Evolutionary conservation across 1,140 invertebrate genomes (phyloP), one percentile per base, ranked within the genome.

Genomic region (Babylonia areolata): DNA sequence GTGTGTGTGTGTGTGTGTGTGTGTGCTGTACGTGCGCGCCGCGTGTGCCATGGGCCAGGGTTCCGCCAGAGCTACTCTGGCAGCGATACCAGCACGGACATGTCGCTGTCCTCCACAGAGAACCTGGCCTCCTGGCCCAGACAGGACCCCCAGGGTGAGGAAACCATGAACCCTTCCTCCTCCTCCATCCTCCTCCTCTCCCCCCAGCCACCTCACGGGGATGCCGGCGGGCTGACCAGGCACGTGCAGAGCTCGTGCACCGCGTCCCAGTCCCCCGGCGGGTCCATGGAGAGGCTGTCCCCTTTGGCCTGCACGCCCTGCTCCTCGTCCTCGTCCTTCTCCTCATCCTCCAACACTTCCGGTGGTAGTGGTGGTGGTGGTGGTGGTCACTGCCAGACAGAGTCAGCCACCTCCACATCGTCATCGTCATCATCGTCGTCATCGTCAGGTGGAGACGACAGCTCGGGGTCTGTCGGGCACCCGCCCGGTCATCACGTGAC

Each of bases 111-210:
- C 9, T 98, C 97, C 15, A 97, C 97, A 87, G 97, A 98, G 94
- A 98, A 98, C 94, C 94, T 98, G 86, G 97, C 97, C 46, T 97
- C 97, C 88, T 97, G 97, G 89, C 97, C 97, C 28, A 95, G 97
- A 54, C 97, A 98, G 92, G 97, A 99, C 93, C 97, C 97, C 20
- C 97, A 98, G 94, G 97, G 97, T 6, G 97, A 98, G 94, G 98
- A 98, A 93, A 95, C 92, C 40, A 85, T 88, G 40, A 51, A 88
- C 28, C 58, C 58, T 23, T 64, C 0, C 58, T 23, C 58, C 58
- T 23, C 58, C 58, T 6, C 58, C 58, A 28, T 23, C 58, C 58
- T 23, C 58, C 12, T 23, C 58, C 58, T 11, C 58, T 20, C 85
- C 85, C 42, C 64, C 88, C n/a, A 88, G 89, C 84, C 84, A 89